A percentile compares a stretch with the other conserved stretches of the same genome.
phyloP scores from a whole-genome alignment of 2,797 vertebrate species.

The Synanceia verrucosa region DNA sequence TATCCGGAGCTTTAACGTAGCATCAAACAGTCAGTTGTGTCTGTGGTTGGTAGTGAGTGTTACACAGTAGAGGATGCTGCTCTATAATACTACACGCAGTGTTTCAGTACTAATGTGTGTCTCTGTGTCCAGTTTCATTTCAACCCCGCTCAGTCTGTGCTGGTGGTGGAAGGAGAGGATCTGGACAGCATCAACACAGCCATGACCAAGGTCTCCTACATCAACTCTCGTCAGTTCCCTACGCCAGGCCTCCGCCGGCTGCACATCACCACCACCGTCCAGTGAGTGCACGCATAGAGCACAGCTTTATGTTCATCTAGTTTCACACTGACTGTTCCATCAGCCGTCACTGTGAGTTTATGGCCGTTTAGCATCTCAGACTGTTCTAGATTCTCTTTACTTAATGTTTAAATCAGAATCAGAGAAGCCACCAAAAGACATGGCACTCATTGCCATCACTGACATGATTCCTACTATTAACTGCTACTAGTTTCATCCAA shows the following conservation, averaged over 20 bases:
- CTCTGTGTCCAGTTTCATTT: constrained; percentile 90
- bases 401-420: not conserved
- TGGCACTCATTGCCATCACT: not conserved
- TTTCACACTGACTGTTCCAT: not conserved
- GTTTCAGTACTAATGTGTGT: not conserved
- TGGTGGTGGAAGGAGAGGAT: constrained; percentile 96
- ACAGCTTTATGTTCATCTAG: not conserved
- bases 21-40: too few relatives aligned
- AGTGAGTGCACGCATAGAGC: constrained; percentile 88
- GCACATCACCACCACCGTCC: constrained; percentile 90
- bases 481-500: not conserved
- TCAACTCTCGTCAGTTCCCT: constrained; percentile 97
- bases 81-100: not conserved
- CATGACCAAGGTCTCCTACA: constrained; percentile 94
- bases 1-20: too few relatives aligned
- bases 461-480: not conserved
- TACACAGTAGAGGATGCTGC: not conserved
- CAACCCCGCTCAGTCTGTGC: constrained; percentile 95
- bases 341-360: too few relatives aligned
- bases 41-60: not conserved
- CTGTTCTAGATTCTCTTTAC: not conserved
- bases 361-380: too few relatives aligned
- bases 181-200: constrained; percentile 92
- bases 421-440: not conserved
- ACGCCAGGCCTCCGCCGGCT: constrained; percentile 89